These are phyloP conservation scores for Calypte anna DNA, from an alignment of 2,113 vertebrate genomes.

Conservation along the genomic window DNA sequence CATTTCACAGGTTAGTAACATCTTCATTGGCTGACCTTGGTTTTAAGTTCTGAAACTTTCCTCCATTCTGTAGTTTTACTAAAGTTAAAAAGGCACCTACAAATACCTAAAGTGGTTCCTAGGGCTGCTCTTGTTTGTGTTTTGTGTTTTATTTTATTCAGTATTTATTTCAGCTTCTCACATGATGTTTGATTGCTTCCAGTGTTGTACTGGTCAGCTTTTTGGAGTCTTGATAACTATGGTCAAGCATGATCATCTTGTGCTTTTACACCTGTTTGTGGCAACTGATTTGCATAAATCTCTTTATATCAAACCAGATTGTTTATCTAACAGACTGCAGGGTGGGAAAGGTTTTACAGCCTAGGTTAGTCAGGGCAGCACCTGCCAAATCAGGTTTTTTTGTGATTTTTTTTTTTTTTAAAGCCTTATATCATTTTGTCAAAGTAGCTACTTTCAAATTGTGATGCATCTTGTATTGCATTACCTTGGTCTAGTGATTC, in stretches of 20 bases:
- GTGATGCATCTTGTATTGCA: background rate
- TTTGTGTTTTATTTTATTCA: background rate
- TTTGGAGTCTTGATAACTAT: background rate
- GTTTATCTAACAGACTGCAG: background rate
- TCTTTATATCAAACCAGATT: background rate
- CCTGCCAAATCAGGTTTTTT: background rate
- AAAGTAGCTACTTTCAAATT: background rate
- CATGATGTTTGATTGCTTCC: background rate
- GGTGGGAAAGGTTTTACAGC: background rate
- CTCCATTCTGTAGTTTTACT: fast-evolving
- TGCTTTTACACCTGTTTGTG: fast-evolving
- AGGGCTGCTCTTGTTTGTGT: background rate
- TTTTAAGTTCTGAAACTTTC: background rate
- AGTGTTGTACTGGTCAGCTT: background rate
- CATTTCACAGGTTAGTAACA: conserved; percentile 83
- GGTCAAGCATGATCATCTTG: background rate
- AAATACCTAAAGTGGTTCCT: background rate
- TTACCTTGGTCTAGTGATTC: background rate
- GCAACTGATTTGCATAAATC: background rate
- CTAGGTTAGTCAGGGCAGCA: background rate
- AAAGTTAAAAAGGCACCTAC: background rate
- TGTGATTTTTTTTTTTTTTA: background rate
- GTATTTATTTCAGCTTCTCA: background rate
- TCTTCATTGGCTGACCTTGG: background rate
- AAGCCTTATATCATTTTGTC: background rate